Evolutionary conservation across 2,797 vertebrate genomes (phyloP), one percentile per base, ranked within the genome.

Genomic region (Centropyge bicolor): DNA sequence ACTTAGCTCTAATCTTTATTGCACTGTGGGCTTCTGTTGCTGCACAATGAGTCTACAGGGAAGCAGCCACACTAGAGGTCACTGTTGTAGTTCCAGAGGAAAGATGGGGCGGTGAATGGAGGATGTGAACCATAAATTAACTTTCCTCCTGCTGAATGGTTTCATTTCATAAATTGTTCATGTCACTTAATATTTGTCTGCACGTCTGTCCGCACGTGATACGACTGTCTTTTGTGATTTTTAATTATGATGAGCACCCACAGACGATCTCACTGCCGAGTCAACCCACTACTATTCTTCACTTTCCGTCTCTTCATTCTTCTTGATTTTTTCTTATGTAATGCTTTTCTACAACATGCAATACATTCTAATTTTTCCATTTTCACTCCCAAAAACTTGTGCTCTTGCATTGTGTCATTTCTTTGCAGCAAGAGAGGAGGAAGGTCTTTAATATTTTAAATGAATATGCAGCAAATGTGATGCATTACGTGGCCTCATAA

Each of bases 1-100:
- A 41, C 7, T 59, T 46, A 5, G 54, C 10, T 40, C 0, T 6
- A 12, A 71, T 69, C 9, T 6, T 51, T 20, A 13, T 56, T 55
- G 67, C 6, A 1, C 16, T 68, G 63, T 3, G 2, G 40, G 27
- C 19, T n/a, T 4, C 8, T 8, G 1, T 4, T 70, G 38, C 59
- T 76, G 63, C 51, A 56, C 36, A 19, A 16, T 20, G 49, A 67
- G 45, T 6, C 72, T 81, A 57, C 8, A 52, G 79, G 70, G 60
- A 80, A 22, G 76, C 77, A 96, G 95, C 91, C 96, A 95, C 97
- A 95, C 98, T 99, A 99, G 98, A 97, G 97, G 97, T 97, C 97
- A 97, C 96, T 99, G 96, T 98, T 98, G 97, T 94, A 95, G 93
- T 96, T 97, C 89, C 78, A 94, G 92, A 93, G 83, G 88, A 93